Conservation (phyloP, 2,797 vertebrate species). For the Catharus ustulatus region DNA sequence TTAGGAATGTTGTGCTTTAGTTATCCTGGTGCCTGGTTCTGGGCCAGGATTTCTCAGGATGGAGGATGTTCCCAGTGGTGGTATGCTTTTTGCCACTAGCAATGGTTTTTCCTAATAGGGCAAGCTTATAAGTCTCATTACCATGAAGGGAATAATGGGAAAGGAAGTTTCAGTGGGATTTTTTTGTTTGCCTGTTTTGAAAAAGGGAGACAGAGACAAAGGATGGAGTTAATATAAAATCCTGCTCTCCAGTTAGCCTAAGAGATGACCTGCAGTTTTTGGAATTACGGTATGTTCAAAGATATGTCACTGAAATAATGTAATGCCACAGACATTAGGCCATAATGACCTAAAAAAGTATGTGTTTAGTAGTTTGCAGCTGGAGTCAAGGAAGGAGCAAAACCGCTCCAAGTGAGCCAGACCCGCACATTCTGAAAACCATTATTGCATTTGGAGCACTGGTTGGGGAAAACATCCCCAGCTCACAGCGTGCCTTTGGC, state of each 20-base stretch:
- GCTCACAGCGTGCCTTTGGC: slow-evolving; percentile 24
- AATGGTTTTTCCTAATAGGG: slow-evolving; percentile 64
- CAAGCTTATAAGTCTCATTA: slow-evolving; percentile 23
- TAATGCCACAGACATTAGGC: slow-evolving; percentile 78
- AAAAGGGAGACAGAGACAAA: background rate
- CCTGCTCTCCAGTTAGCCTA: slow-evolving; percentile 50
- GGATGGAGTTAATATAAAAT: slow-evolving; percentile 63
- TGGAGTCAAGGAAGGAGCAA: slow-evolving; percentile 72
- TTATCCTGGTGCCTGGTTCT: slow-evolving; percentile 15
- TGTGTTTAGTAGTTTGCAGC: slow-evolving; percentile 82
- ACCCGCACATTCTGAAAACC: slow-evolving; percentile 64
- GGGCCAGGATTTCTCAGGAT: slow-evolving; percentile 47
- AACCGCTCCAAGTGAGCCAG: slow-evolving; percentile 77
- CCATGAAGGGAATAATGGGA: slow-evolving; percentile 55
- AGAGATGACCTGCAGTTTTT: slow-evolving; percentile 72
- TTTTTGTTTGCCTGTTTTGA: background rate
- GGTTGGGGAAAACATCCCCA: slow-evolving; percentile 22
- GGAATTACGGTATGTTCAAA: slow-evolving; percentile 78
- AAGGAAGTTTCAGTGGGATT: background rate
- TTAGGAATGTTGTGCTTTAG: slow-evolving; percentile 45
- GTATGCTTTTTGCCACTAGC: slow-evolving; percentile 26
- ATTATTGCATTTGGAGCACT: slow-evolving; percentile 39
- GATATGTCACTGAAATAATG: slow-evolving; percentile 81
- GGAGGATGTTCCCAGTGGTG: slow-evolving; percentile 12
- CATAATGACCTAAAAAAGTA: slow-evolving; percentile 82